Conservation (phyloP, 2,888 invertebrate genomes). For the Exocentrus adspersus region DNA sequence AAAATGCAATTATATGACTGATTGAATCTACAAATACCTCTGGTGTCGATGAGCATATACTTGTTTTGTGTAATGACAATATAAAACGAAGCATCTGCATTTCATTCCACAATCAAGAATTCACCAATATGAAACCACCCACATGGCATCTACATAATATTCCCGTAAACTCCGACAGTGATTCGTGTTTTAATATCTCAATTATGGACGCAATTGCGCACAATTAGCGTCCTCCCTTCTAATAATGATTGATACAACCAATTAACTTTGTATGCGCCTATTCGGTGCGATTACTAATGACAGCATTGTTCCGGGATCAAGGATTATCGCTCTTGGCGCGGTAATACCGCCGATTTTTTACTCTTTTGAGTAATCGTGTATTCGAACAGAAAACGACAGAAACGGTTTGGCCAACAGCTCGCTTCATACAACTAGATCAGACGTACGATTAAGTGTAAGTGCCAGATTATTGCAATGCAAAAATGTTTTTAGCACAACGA, state of each 20-base stretch:
- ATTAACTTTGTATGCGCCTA: constrained; percentile 46
- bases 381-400: constrained; percentile 7
- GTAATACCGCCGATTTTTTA: constrained; percentile 24
- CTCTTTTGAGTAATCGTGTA: constrained; percentile 28
- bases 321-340: constrained; percentile 27
- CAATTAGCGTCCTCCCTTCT: constrained; percentile 31
- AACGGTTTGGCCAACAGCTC: too few species aligned
- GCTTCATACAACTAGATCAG: too few species aligned
- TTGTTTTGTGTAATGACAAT: too few species aligned
- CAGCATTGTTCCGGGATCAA: constrained; percentile 41
- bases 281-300: constrained; percentile 44
- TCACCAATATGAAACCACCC: constrained; percentile 21
- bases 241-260: constrained; percentile 49
- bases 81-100: constrained; percentile 3
- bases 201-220: constrained; percentile 43
- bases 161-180: constrained; percentile 37
- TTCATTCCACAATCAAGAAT: constrained; percentile 6
- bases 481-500: too few species aligned
- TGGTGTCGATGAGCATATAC: too few species aligned
- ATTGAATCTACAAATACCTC: too few species aligned
- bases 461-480: too few species aligned
- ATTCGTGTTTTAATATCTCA: constrained; percentile 45
- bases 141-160: constrained; percentile 38
- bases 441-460: too few species aligned
- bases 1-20: too few species aligned